A percentile compares a stretch with the other conserved stretches of the same genome.
Conservation (phyloP, 2,888 invertebrate species). For the Byasa hedistus region DNA sequence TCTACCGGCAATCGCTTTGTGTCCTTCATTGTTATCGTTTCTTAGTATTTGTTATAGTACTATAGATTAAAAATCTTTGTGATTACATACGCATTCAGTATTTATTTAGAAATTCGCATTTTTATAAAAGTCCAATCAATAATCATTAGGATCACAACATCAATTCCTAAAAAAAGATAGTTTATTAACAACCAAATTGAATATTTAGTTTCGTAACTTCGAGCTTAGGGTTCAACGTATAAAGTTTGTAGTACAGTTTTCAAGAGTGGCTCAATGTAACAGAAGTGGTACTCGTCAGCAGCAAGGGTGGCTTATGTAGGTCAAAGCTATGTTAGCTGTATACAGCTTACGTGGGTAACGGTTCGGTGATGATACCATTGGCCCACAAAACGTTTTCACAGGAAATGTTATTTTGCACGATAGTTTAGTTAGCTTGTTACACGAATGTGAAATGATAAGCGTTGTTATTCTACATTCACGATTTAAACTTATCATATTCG, state of each 20-base stretch:
- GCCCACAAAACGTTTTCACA: conserved; percentile 7
- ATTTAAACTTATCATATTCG: too few species aligned
- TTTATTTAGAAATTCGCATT: too few species aligned
- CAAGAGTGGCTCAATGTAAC: not conserved
- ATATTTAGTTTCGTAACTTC: too few species aligned
- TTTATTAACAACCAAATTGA: too few species aligned
- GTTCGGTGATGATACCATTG: conserved; percentile 17
- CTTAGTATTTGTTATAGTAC: not conserved
- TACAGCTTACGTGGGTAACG: conserved; percentile 15
- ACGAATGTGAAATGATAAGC: not conserved
- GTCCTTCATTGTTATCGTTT: conserved; percentile 2
- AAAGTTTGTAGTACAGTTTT: too few species aligned
- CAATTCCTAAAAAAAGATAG: too few species aligned
- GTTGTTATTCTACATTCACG: too few species aligned
- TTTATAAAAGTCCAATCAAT: too few species aligned
- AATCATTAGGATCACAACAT: too few species aligned
- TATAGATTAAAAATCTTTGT: too few species aligned
- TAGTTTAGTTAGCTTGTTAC: not conserved
- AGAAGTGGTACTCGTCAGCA: not conserved
- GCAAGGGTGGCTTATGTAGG: conserved; percentile 18
- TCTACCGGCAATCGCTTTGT: conserved; percentile 10
- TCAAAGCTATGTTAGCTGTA: conserved; percentile 21
- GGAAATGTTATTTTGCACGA: conserved; percentile 10
- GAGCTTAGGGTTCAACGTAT: too few species aligned
- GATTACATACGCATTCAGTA: too few species aligned